Evolutionary conservation across 2,113 vertebrate species (phyloP).

Genomic region (Saiga tatarica): DNA sequence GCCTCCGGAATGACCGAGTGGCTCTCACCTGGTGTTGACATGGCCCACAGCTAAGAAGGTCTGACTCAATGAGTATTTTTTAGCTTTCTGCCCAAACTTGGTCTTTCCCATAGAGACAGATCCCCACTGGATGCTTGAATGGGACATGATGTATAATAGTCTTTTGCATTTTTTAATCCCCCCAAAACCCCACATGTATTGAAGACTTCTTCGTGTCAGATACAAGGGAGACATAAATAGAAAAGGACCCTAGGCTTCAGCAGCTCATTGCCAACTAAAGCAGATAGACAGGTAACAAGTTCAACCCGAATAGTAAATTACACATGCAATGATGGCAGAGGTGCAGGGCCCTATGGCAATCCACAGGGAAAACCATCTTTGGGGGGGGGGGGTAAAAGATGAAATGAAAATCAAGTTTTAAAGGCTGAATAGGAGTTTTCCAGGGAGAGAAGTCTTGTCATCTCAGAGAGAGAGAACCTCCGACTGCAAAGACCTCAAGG

Average conservation of each 20-base stretch:
- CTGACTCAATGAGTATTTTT: not conserved
- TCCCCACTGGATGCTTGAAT: not conserved
- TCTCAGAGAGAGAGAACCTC: not conserved
- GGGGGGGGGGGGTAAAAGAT: not conserved
- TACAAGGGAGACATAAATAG: not conserved
- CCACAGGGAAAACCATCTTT: rapidly evolving
- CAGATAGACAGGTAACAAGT: too few relatives aligned
- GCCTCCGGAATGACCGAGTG: slow-evolving; percentile 14
- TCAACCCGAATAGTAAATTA: not conserved
- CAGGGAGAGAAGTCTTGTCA: not conserved
- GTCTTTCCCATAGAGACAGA: not conserved
- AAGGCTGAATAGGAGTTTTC: not conserved
- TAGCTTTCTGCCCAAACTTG: not conserved
- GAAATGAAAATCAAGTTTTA: not conserved
- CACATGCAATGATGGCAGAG: rapidly evolving
- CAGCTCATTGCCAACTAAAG: not conserved
- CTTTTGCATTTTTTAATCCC: not conserved
- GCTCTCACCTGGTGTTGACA: not conserved
- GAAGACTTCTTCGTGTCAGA: not conserved
- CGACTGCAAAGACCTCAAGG: not conserved
- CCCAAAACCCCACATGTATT: not conserved
- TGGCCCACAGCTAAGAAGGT: not conserved
- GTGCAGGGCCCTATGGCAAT: not conserved
- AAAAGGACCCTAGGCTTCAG: not conserved
- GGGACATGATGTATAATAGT: not conserved